Evolutionary conservation across 1,140 invertebrate genomes (phyloP).

Genomic region (Littorina saxatilis): DNA sequence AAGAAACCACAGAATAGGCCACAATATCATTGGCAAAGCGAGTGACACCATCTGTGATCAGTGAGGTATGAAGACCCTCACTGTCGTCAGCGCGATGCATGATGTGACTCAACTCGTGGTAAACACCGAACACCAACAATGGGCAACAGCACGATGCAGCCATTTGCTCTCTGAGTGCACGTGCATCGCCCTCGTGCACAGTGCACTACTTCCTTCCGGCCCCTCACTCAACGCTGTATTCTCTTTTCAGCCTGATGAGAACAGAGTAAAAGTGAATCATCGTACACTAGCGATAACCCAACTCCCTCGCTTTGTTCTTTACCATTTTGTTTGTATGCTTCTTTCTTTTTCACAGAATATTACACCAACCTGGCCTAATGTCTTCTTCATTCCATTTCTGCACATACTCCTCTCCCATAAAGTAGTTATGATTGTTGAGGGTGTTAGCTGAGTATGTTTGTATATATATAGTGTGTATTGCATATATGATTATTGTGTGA

Average conservation of each 20-base stretch:
- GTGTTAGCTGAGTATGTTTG: too few species aligned
- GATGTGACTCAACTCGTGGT: neutral
- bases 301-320: neutral
- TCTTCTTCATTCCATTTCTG: too few species aligned
- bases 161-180: neutral
- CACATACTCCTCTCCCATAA: too few species aligned
- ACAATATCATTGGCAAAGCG: neutral
- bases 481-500: too few species aligned
- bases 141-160: slow-evolving; percentile 3
- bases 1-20: neutral
- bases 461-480: too few species aligned
- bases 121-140: too few species aligned
- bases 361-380: too few species aligned
- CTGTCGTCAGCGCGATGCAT: neutral
- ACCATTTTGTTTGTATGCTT: too few species aligned
- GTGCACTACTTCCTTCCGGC: neutral
- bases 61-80: neutral
- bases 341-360: too few species aligned
- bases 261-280: neutral
- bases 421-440: too few species aligned
- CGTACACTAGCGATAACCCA: too few species aligned
- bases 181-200: neutral
- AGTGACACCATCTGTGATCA: neutral
- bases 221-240: neutral
- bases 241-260: neutral